Conservation (phyloP, 2,888 invertebrate species). For the Melolontha melolontha region DNA sequence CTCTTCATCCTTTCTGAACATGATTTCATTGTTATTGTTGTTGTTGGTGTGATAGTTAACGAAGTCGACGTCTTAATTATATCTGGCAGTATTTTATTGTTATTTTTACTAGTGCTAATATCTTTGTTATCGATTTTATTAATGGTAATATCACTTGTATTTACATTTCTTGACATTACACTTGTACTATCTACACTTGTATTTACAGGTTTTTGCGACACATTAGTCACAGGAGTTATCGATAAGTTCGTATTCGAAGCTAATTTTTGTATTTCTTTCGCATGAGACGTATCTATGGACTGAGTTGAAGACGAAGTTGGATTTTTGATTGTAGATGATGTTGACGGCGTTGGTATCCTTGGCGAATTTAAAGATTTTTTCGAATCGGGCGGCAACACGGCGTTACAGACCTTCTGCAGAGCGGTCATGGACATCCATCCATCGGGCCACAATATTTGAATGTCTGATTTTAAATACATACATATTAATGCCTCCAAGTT, state of each 20-base stretch:
- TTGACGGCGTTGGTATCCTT: neutral
- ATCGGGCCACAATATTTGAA: conserved; percentile 69
- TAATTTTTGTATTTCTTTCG: conserved; percentile 48
- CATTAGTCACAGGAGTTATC: conserved; percentile 49
- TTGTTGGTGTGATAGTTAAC: conserved; percentile 39
- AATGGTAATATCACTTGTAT: conserved; percentile 49
- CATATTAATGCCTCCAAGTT: conserved; percentile 66
- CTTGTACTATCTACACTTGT: conserved; percentile 43
- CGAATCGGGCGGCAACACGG: conserved; percentile 47
- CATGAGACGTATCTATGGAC: conserved; percentile 31
- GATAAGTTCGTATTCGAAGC: conserved; percentile 49
- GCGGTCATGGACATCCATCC: conserved; percentile 68
- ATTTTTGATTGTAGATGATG: conserved; percentile 9
- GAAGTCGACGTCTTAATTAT: conserved; percentile 45
- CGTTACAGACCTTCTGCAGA: conserved; percentile 58
- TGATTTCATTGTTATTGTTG: conserved; percentile 23
- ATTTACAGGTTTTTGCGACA: conserved; percentile 36
- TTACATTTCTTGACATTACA: conserved; percentile 43
- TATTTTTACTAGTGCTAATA: conserved; percentile 44
- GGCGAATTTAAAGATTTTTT: conserved; percentile 22
- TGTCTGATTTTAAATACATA: conserved; percentile 65
- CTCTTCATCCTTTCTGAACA: conserved; percentile 34
- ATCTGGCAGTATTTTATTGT: conserved; percentile 47
- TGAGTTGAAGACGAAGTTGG: conserved; percentile 14
- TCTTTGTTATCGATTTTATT: conserved; percentile 50